Percentiles rank a stretch among this genome's conserved stretches.
phyloP scores from a whole-genome alignment of 2,797 vertebrate genomes.

The Limnodromus scolopaceus region DNA sequence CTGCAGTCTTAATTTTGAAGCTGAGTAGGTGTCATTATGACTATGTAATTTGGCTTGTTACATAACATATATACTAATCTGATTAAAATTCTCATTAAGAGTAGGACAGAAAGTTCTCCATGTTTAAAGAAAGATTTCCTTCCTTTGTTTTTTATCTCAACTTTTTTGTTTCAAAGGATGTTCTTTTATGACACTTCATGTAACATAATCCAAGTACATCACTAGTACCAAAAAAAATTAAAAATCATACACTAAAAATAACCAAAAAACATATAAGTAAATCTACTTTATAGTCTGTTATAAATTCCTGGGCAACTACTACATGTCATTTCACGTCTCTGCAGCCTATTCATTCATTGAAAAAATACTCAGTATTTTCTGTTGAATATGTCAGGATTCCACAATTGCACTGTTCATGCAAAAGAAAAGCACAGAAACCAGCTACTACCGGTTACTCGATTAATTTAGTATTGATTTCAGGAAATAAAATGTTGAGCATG shows the following conservation, averaged over 20 bases:
- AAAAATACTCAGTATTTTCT: not conserved
- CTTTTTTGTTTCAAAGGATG: not conserved
- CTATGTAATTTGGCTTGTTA: not conserved
- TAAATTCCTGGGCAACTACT: not conserved
- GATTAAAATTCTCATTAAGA: not conserved
- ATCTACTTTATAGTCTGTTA: not conserved
- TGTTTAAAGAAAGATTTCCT: not conserved
- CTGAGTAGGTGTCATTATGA: not conserved
- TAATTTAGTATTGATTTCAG: not conserved
- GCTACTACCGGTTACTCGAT: not conserved
- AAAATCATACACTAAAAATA: not conserved
- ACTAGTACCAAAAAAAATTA: not conserved
- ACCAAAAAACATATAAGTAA: not conserved
- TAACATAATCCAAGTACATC: not conserved
- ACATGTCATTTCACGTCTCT: not conserved
- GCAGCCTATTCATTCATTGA: not conserved
- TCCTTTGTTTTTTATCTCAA: not conserved
- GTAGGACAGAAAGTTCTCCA: not conserved
- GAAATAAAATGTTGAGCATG: not conserved
- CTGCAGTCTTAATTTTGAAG: not conserved
- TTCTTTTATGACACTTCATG: not conserved
- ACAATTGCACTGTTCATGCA: not conserved
- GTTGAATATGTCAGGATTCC: not conserved
- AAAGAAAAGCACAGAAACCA: not conserved
- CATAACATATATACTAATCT: not conserved